Evolutionary conservation across 2,113 vertebrate species (phyloP).

Genomic region (Eonycteris spelaea): DNA sequence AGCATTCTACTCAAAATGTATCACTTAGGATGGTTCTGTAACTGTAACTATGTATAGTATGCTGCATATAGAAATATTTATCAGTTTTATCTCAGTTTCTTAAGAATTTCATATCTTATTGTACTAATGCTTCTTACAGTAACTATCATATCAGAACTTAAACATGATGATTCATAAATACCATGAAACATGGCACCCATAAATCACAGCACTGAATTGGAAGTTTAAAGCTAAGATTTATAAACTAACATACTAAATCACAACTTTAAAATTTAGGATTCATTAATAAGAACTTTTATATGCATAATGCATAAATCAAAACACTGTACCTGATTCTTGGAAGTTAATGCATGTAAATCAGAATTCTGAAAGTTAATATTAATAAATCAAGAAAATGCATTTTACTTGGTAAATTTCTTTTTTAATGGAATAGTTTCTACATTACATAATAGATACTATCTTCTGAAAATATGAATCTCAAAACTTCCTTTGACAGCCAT

Average conservation of each 20-base stretch:
- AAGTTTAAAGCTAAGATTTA: conserved; percentile 81
- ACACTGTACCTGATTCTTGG: conserved; percentile 73
- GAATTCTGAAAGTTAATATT: conserved; percentile 74
- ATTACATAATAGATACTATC: conserved; percentile 52
- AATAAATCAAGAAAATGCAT: conserved; percentile 75
- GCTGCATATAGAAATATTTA: conserved; percentile 68
- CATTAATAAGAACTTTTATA: conserved; percentile 79
- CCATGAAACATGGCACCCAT: conserved; percentile 71
- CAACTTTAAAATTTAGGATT: conserved; percentile 75
- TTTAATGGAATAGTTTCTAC: conserved; percentile 64
- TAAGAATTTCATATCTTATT: conserved; percentile 74
- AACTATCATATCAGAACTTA: conserved; percentile 74
- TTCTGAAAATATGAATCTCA: conserved; percentile 57
- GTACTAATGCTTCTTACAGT: conserved; percentile 75
- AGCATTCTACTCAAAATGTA: conserved; percentile 52
- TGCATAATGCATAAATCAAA: conserved; percentile 77
- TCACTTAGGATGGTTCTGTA: conserved; percentile 53
- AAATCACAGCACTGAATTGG: conserved; percentile 76
- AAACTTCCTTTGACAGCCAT: conserved; percentile 31
- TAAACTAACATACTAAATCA: conserved; percentile 76
- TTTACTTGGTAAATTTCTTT: conserved; percentile 62
- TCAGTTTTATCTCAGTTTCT: conserved; percentile 65
- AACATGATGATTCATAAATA: conserved; percentile 68
- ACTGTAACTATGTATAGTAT: conserved; percentile 11
- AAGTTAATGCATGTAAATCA: conserved; percentile 77